These are phyloP conservation scores for Muraenolepis orangiensis DNA, from an alignment of 2,797 vertebrate species.

Conservation along the genomic window DNA sequence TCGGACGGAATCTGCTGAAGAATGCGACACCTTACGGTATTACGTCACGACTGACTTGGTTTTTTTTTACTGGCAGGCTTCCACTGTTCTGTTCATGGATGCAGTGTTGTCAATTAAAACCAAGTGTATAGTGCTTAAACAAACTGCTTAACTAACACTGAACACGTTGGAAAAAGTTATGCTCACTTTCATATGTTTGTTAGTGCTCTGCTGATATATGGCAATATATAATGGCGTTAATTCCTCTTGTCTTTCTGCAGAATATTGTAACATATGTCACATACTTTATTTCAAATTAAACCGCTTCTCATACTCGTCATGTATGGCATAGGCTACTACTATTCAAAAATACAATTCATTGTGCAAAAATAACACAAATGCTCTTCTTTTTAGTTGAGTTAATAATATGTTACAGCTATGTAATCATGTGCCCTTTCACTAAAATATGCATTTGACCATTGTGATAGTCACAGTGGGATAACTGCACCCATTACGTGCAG, in stretches of 20 bases:
- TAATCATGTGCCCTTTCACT: not conserved
- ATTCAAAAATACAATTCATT: not conserved
- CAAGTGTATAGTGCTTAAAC: not conserved
- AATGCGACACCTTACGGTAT: constrained; percentile 80
- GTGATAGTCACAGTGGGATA: not conserved
- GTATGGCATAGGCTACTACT: not conserved
- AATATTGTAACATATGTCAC: not conserved
- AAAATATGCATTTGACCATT: not conserved
- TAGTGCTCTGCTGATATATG: not conserved
- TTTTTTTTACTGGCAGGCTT: not conserved
- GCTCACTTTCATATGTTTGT: not conserved
- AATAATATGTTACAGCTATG: not conserved
- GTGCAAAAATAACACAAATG: not conserved
- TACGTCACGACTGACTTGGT: not conserved
- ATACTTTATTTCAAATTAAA: not conserved
- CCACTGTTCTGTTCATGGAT: not conserved
- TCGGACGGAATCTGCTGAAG: constrained; percentile 77
- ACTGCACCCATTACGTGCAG: not conserved
- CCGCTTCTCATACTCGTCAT: not conserved
- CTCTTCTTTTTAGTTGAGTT: not conserved
- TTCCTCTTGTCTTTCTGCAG: not conserved
- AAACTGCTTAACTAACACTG: not conserved
- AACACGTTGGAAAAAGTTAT: not conserved
- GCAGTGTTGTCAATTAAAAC: not conserved
- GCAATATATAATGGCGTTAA: not conserved